Evolutionary conservation across 1,140 invertebrate genomes (phyloP), one percentile per base, ranked within the genome.

Genomic region (Pseudomyrmex pallidus): DNA sequence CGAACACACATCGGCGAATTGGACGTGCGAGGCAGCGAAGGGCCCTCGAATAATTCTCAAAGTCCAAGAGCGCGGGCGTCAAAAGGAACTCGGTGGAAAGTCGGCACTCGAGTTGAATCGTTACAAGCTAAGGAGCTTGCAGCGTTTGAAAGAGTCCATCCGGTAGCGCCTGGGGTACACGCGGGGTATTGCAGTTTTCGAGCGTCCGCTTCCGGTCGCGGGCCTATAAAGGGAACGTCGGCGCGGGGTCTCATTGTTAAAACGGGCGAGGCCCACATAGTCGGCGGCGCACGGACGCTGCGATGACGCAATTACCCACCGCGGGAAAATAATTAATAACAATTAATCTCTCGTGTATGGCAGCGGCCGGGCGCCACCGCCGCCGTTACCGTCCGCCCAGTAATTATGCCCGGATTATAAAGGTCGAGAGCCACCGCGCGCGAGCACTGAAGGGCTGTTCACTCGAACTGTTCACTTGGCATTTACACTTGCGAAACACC

Each of bases 361-460:
- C 82, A 89, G 87, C 85, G 70, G 78, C 73, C 68, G 82, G 78
- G 44, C 50, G 82, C 44, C 72, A 68, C 83, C 74, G 82, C 61
- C 68, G 85, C 86, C 88, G 89, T 85, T 88, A 84, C 88, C 82
- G 90, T 77, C 87, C 90, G 91, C 85, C 86, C 91, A 92, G 91
- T 92, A 94, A 94, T 94, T 94, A 94, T 94, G 90, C 91, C 88
- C 90, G 93, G 91, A 93, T 94, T 93, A 94, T 94, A 94, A 94
- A 94, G 93, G 93, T 94, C 92, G 93, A 93, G 93, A 90, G 90
- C 89, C 90, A 89, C 87, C 88, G 89, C 89, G 90, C 88, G 89
- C 89, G 90, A 89, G 85, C 85, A 85, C 87, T 92, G 88, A 92
- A 94, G 93, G 91, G 92, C 92, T 93, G 90, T 93, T 93, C 92